Percentiles rank a stretch among this genome's conserved stretches.
phyloP scores from a whole-genome alignment of 92 coral and sea anemone genomes.

The Pocillopora grandis region DNA sequence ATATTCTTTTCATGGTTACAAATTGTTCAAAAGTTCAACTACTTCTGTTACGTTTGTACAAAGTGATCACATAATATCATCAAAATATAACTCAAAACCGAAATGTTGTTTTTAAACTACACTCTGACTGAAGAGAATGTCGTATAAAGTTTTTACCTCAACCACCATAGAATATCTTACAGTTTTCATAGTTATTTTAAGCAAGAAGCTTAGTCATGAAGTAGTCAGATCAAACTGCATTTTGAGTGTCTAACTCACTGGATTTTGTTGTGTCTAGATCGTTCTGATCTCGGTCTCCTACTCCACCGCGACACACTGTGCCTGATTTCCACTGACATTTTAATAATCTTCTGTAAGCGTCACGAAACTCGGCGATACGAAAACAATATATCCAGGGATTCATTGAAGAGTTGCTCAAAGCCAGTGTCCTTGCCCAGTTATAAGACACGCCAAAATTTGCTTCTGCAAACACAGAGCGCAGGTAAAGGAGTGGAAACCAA shows the following conservation, averaged over 20 bases:
- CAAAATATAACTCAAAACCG: too few species aligned
- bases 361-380: conserved; percentile 80
- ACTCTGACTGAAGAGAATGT: too few species aligned
- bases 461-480: conserved; percentile 65
- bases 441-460: conserved; percentile 65
- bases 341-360: conserved; percentile 65
- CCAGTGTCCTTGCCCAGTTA: conserved; percentile 86
- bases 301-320: neutral
- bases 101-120: too few species aligned
- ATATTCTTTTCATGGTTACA: too few species aligned
- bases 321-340: conserved; percentile 64
- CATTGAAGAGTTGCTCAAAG: conserved; percentile 74
- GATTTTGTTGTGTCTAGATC: conserved; percentile 8
- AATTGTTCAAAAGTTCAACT: too few species aligned
- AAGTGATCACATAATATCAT: too few species aligned
- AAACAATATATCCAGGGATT: conserved; percentile 89
- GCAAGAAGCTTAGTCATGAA: neutral
- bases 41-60: too few species aligned
- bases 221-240: neutral
- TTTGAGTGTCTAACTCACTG: conserved; percentile 13
- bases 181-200: neutral
- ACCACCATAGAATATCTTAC: neutral
- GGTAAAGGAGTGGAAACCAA: conserved; percentile 73
- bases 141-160: neutral
- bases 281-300: neutral